Percentiles rank a stretch among this genome's conserved stretches.
Evolutionary conservation across 1,140 invertebrate species (phyloP).

Genomic region (Dryas iulia): DNA sequence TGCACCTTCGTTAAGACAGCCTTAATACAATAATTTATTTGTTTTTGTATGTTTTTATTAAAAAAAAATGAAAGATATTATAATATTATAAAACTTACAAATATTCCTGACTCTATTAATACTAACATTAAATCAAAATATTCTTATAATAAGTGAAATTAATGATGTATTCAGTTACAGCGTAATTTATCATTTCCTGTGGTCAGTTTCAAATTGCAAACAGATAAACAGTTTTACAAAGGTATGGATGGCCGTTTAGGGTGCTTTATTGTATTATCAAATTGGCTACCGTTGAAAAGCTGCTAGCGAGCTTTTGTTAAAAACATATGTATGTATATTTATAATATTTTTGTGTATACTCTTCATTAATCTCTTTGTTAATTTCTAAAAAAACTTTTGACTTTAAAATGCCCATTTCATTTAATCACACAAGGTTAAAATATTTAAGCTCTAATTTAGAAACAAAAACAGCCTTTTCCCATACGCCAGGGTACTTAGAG

Average conservation of each 20-base stretch:
- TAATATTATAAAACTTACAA: too few species aligned
- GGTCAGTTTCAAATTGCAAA: slow-evolving; percentile 46
- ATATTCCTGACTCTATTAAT: neutral
- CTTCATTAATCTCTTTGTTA: neutral
- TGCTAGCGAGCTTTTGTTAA: neutral
- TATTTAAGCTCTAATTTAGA: too few species aligned
- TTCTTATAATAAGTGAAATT: slow-evolving; percentile 37
- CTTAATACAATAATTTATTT: too few species aligned
- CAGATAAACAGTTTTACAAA: slow-evolving; percentile 48
- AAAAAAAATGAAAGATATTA: too few species aligned
- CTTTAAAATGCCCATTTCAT: too few species aligned
- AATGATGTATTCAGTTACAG: slow-evolving; percentile 55
- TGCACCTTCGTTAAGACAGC: too few species aligned
- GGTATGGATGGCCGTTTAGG: slow-evolving; percentile 41
- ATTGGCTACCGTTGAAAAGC: slow-evolving; percentile 8
- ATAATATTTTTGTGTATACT: neutral
- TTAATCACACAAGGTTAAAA: too few species aligned
- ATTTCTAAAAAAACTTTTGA: neutral
- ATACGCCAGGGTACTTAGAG: too few species aligned
- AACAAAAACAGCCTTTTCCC: too few species aligned
- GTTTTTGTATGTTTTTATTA: too few species aligned
- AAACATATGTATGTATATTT: neutral
- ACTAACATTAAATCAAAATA: neutral
- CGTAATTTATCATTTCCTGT: slow-evolving; percentile 57
- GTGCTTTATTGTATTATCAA: slow-evolving; percentile 17